phyloP scores from a whole-genome alignment of 2,888 invertebrate genomes.

The Lamellibrachia columna region DNA sequence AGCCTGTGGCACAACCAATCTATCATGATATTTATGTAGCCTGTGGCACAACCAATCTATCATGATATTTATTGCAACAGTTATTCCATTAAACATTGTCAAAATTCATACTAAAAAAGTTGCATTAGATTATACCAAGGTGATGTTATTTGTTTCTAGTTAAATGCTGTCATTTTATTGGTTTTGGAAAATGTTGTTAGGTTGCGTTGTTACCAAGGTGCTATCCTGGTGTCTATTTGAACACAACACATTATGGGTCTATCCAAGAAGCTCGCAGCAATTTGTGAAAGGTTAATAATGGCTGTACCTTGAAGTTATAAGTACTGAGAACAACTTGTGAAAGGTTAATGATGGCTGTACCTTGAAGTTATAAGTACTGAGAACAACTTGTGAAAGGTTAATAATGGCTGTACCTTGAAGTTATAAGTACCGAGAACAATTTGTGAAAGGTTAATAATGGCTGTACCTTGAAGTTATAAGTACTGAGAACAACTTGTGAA shows the following conservation, averaged over 20 bases:
- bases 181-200: not conserved
- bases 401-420: too few relatives aligned
- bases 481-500: too few relatives aligned
- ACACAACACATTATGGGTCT: not conserved
- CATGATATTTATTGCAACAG: not conserved
- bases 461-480: too few relatives aligned
- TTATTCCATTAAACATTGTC: not conserved
- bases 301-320: too few relatives aligned
- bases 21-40: not conserved
- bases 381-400: too few relatives aligned
- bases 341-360: too few relatives aligned
- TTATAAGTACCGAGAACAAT: too few relatives aligned
- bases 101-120: not conserved
- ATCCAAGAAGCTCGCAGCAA: not conserved
- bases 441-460: too few relatives aligned
- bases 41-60: not conserved
- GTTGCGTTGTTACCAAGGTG: not conserved
- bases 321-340: too few relatives aligned
- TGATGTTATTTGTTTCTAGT: not conserved
- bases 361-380: too few relatives aligned
- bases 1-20: not conserved
- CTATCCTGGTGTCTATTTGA: not conserved
- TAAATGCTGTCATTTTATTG: not conserved
- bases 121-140: not conserved
- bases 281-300: too few relatives aligned